Evolutionary conservation across 1,140 invertebrate genomes (phyloP), one percentile per base, ranked within the genome.

Genomic region (Drosophila ficusphila): DNA sequence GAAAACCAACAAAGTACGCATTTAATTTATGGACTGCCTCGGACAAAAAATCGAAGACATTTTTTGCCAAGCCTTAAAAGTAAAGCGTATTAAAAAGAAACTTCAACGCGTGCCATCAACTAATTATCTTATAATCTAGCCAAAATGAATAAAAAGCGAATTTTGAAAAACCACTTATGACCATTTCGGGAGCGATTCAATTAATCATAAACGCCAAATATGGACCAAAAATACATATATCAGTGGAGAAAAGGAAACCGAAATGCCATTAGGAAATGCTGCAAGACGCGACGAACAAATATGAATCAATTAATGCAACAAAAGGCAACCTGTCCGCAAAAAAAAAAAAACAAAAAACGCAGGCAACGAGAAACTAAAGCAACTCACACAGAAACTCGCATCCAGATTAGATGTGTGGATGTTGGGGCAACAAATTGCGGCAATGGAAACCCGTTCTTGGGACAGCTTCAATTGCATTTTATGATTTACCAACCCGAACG

Each of bases 221-320:
- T 73, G 79, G 81, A 27, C 5, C 19, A 25, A 58, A 61, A 57
- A 49, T 31, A 62, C 56, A 61, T 52, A 74, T 68, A 36, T 48
- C 53, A 12, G 31, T 31, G 21, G 31, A 21, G 27, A 75, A 71
- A 76, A 67, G 60, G 60, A 52, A 72, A 79, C 49, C 60, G 48
- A 73, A 83, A 85, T 71, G 39, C 52, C 33, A 79, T 78, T 74
- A 57, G 58, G 60, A 83, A 61, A 57, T 29, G 52, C 57, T 42
- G 46, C 54, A 38, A 49, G 75, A 76, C 79, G 64, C 47, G 53
- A 46, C 67, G 39, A 82, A 44, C 79, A 86, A 86, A 86, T 86
- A 86, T 86, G 77, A 86, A 86, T 88, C 77, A 86, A 86, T 86
- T 86, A 82, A 64, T 76, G 72, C 81, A 86, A 76, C 79, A 86